These are phyloP conservation scores for Leptopterna dolabrata DNA, from an alignment of 2,888 invertebrate species.

Conservation along the genomic window DNA sequence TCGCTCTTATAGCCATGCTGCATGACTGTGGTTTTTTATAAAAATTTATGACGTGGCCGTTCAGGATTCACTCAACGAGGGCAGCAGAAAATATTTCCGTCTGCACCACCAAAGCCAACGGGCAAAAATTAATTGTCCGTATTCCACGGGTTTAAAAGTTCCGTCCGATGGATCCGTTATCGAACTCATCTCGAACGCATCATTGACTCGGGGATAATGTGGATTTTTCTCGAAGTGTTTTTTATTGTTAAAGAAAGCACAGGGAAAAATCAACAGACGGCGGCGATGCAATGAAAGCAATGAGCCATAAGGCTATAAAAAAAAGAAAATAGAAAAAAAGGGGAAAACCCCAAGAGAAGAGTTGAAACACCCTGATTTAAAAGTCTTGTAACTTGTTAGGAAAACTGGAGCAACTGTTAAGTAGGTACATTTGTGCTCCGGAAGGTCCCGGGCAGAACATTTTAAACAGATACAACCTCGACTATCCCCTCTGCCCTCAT, in stretches of 20 bases:
- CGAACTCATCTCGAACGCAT: constrained; percentile 37
- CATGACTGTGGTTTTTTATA: background rate
- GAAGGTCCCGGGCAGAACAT: constrained; percentile 47
- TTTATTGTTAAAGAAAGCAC: background rate
- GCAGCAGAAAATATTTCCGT: background rate
- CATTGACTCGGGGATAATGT: constrained; percentile 17
- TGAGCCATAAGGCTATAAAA: constrained; percentile 44
- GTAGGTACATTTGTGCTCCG: constrained; percentile 52
- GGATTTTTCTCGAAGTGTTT: constrained; percentile 1
- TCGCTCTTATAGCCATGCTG: no score
- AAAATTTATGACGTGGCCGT: background rate
- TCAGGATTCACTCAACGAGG: background rate
- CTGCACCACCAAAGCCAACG: background rate
- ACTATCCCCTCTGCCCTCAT: constrained; percentile 38
- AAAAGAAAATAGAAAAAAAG: background rate
- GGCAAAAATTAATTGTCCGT: constrained; percentile 14
- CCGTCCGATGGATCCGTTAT: constrained; percentile 18
- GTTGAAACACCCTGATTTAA: constrained; percentile 52
- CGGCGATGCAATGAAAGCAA: constrained; percentile 31
- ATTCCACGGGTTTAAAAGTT: constrained; percentile 19
- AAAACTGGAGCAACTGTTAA: constrained; percentile 53
- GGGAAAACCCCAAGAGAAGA: background rate
- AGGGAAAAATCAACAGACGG: constrained; percentile 40
- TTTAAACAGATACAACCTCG: constrained; percentile 54
- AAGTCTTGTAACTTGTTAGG: constrained; percentile 54